phyloP scores from a whole-genome alignment of 1,140 invertebrate species.

The Drosophila gunungcola region DNA sequence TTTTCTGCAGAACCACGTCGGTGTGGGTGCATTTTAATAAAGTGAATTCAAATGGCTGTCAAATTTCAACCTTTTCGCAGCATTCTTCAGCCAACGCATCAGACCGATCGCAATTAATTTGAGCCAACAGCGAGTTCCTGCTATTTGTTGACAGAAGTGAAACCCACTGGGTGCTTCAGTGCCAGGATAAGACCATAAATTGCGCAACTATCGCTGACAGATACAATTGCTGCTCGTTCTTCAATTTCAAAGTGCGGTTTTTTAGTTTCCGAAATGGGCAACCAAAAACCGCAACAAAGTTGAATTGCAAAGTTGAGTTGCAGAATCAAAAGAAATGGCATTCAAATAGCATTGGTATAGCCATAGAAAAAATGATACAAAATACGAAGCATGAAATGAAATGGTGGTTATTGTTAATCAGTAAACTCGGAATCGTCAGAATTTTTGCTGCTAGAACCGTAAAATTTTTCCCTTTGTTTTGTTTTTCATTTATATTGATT shows the following conservation, averaged over 20 bases:
- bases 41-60: slow-evolving; percentile 19
- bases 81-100: slow-evolving; percentile 1
- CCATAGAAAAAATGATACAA: slow-evolving; percentile 3
- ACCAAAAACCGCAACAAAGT: slow-evolving; percentile 55
- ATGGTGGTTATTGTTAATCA: slow-evolving; percentile 9
- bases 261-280: slow-evolving; percentile 29
- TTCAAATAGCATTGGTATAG: slow-evolving; percentile 9
- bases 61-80: slow-evolving; percentile 13
- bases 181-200: slow-evolving; percentile 33
- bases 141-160: not conserved
- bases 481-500: no score
- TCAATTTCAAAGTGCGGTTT: slow-evolving; percentile 55
- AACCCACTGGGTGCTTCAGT: not conserved
- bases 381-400: not conserved
- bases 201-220: slow-evolving; percentile 23
- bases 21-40: slow-evolving; percentile 26
- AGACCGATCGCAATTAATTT: slow-evolving; percentile 28
- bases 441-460: no score
- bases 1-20: slow-evolving; percentile 1
- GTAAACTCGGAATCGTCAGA: no score
- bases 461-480: no score
- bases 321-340: slow-evolving; percentile 19
- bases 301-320: slow-evolving; percentile 36
- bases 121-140: not conserved
- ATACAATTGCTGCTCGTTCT: slow-evolving; percentile 33